Percentiles rank a stretch among this genome's conserved stretches.
phyloP scores from a whole-genome alignment of 1,140 invertebrate genomes.

The Parapsyche elsis region DNA sequence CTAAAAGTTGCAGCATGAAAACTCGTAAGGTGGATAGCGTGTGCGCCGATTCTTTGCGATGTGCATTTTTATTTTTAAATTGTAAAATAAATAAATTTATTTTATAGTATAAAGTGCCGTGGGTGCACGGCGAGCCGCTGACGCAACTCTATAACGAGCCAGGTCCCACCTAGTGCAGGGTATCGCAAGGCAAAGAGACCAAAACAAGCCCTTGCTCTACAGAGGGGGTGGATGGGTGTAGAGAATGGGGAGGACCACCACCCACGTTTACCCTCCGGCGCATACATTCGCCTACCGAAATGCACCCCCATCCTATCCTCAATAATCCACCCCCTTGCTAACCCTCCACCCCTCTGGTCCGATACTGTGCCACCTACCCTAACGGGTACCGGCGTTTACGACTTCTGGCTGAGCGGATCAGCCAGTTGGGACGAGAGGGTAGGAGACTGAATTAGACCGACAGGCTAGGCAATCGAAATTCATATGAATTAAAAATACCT shows the following conservation, averaged over 20 bases:
- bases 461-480: slow-evolving; percentile 42
- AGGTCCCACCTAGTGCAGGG: slow-evolving; percentile 52
- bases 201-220: slow-evolving; percentile 53
- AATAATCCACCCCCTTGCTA: slow-evolving; percentile 18
- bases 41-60: neutral
- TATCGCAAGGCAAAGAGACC: slow-evolving; percentile 56
- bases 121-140: slow-evolving; percentile 41
- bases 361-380: neutral
- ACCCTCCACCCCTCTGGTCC: slow-evolving; percentile 3
- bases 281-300: slow-evolving; percentile 37
- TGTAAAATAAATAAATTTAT: slow-evolving; percentile 4
- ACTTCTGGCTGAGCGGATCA: slow-evolving; percentile 53
- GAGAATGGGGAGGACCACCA: neutral
- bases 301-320: slow-evolving; percentile 12
- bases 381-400: slow-evolving; percentile 44
- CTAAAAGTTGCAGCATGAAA: too few species aligned
- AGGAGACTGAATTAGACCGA: slow-evolving; percentile 47
- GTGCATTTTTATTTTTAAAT: neutral
- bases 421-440: too few species aligned
- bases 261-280: slow-evolving; percentile 8
- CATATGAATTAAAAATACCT: slow-evolving; percentile 35
- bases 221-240: neutral
- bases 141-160: slow-evolving; percentile 46
- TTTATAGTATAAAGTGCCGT: neutral
- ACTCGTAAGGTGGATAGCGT: too few species aligned